Percentiles rank a stretch among this genome's conserved stretches.
These are phyloP conservation scores for Tinea pellionella DNA, from an alignment of 2,888 invertebrate genomes.

Conservation along the genomic window DNA sequence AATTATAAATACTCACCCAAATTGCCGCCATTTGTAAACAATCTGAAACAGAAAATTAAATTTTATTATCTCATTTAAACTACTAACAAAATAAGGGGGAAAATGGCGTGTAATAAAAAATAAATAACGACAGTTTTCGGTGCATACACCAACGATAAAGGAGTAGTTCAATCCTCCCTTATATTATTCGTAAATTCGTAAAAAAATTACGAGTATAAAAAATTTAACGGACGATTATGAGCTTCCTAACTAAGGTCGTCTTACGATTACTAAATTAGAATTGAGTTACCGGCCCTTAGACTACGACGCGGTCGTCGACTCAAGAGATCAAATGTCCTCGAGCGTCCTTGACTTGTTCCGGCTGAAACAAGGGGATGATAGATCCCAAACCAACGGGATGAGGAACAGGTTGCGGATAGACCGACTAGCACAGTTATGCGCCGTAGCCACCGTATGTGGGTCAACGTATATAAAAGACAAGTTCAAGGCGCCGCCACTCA, in stretches of 20 bases:
- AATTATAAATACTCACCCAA: neutral
- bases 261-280: too few species aligned
- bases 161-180: too few species aligned
- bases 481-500: conserved; percentile 81
- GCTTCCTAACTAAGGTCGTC: too few species aligned
- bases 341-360: conserved; percentile 38
- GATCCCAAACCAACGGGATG: conserved; percentile 37
- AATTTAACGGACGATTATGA: too few species aligned
- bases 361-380: conserved; percentile 15
- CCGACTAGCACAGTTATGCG: conserved; percentile 60
- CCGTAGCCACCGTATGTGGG: conserved; percentile 74
- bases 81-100: too few species aligned
- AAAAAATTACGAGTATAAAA: too few species aligned
- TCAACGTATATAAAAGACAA: conserved; percentile 86
- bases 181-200: too few species aligned
- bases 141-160: too few species aligned
- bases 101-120: too few species aligned
- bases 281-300: too few species aligned
- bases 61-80: too few species aligned
- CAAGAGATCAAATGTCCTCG: conserved; percentile 7
- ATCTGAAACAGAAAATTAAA: neutral
- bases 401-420: conserved; percentile 44
- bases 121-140: too few species aligned
- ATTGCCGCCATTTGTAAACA: neutral
- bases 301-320: neutral